Percentiles rank a stretch among this genome's conserved stretches.
Evolutionary conservation across 2,888 invertebrate genomes (phyloP).

Genomic region (Drosophila dives): DNA sequence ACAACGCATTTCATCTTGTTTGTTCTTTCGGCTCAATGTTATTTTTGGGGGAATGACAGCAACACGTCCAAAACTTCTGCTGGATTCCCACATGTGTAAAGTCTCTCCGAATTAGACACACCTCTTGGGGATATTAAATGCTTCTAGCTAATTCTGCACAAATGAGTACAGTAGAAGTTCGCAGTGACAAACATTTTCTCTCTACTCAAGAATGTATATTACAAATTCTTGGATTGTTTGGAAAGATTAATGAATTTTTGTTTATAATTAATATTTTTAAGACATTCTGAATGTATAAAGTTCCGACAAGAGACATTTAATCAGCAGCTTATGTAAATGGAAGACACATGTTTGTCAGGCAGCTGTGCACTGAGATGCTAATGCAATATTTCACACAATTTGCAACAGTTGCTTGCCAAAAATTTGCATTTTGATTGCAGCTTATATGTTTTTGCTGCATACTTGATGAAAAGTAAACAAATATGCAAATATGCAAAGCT

Average conservation of each 20-base stretch:
- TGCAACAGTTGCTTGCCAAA: slow-evolving; percentile 20
- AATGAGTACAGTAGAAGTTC: not conserved
- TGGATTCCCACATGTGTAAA: not conserved
- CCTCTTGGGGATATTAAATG: not conserved
- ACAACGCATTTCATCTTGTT: slow-evolving; percentile 11
- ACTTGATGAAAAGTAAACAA: slow-evolving; percentile 9
- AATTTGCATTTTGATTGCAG: slow-evolving; percentile 52
- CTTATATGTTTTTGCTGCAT: slow-evolving; percentile 19
- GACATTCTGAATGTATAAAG: too few relatives aligned
- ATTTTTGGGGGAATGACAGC: not conserved
- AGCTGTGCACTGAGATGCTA: not conserved
- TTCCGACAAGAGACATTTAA: not conserved
- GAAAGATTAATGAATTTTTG: not conserved
- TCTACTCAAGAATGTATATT: not conserved
- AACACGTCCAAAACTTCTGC: not conserved
- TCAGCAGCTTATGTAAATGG: not conserved
- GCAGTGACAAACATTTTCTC: not conserved
- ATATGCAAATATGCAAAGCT: slow-evolving; percentile 42
- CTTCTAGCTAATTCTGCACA: not conserved
- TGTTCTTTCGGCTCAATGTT: slow-evolving; percentile 2
- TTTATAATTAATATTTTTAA: not conserved
- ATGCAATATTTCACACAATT: slow-evolving; percentile 10
- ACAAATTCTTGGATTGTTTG: not conserved
- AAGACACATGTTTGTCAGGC: not conserved
- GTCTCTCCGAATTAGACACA: not conserved